Conservation (phyloP, 2,888 invertebrate genomes). For the Muscina levida region DNA sequence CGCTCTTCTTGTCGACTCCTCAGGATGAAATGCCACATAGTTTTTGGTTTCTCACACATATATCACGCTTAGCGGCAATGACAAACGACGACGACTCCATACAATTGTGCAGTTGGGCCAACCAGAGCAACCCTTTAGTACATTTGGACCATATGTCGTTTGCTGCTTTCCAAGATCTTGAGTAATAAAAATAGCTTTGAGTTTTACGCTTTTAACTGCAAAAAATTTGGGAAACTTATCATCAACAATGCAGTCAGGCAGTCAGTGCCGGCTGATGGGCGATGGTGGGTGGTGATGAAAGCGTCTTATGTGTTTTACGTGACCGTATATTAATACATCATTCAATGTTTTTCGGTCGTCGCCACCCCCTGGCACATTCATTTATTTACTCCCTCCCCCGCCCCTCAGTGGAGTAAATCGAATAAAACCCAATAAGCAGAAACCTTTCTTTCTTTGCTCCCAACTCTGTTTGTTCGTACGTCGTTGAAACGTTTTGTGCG, state of each 20-base stretch:
- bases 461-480: conserved; percentile 21
- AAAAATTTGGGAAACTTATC: conserved; percentile 51
- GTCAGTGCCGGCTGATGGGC: conserved; percentile 16
- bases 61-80: conserved; percentile 5
- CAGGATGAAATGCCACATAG: not conserved
- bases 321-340: conserved; percentile 68
- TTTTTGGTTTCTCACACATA: conserved; percentile 20
- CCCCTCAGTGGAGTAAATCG: conserved; percentile 18
- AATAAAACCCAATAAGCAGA: too few relatives aligned
- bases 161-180: conserved; percentile 6
- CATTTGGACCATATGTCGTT: conserved; percentile 26
- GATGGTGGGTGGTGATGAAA: conserved; percentile 48
- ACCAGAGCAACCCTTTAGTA: conserved; percentile 8
- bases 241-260: conserved; percentile 39
- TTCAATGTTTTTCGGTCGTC: conserved; percentile 38
- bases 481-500: conserved; percentile 38
- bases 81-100: not conserved
- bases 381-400: too few relatives aligned
- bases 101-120: not conserved
- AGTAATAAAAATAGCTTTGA: conserved; percentile 56
- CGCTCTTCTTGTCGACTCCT: too few relatives aligned
- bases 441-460: conserved; percentile 22
- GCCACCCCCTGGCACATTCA: not conserved
- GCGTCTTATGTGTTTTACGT: conserved; percentile 65
- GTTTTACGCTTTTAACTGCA: conserved; percentile 50